These are phyloP conservation scores for Potorous gilbertii DNA, from an alignment of 2,797 vertebrate genomes.

Conservation along the genomic window DNA sequence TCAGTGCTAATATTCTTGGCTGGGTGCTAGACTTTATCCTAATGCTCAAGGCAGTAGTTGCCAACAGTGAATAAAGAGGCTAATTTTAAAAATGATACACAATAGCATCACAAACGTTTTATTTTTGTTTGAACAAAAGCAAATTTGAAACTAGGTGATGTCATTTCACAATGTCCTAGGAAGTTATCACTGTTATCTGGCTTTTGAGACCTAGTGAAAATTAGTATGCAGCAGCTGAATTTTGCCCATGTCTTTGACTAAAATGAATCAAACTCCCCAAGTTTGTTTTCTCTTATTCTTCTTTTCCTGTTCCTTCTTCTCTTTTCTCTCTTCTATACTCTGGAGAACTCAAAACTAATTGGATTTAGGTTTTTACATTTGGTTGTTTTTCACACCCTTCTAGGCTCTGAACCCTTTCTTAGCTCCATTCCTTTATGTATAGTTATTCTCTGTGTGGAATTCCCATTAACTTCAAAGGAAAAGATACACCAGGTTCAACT, in stretches of 20 bases:
- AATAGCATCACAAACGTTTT: slow-evolving; percentile 32
- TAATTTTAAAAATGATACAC: slow-evolving; percentile 65
- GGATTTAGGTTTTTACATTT: slow-evolving; percentile 16
- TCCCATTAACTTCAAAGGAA: slow-evolving; percentile 54
- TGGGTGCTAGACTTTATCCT: slow-evolving; percentile 65
- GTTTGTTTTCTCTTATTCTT: slow-evolving; percentile 21
- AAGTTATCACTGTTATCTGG: slow-evolving; percentile 35
- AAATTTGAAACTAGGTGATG: slow-evolving; percentile 19
- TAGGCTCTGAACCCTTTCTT: slow-evolving; percentile 38
- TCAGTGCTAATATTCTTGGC: slow-evolving; percentile 60
- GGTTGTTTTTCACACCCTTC: slow-evolving; percentile 20
- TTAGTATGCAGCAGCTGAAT: background rate
- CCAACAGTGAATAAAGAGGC: slow-evolving; percentile 67
- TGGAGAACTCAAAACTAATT: slow-evolving; percentile 22
- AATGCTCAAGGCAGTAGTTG: slow-evolving; percentile 45
- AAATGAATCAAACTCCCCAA: background rate
- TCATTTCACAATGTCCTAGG: slow-evolving; percentile 38
- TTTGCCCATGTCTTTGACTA: background rate
- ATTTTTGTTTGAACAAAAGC: slow-evolving; percentile 46
- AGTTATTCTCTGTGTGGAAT: slow-evolving; percentile 40
- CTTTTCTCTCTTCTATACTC: background rate
- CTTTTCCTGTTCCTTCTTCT: background rate
- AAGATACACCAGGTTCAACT: slow-evolving; percentile 45
- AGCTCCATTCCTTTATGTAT: background rate
- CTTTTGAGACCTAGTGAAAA: background rate